Evolutionary conservation across 2,113 vertebrate species (phyloP).

Genomic region (Nycticryphes semicollaris): DNA sequence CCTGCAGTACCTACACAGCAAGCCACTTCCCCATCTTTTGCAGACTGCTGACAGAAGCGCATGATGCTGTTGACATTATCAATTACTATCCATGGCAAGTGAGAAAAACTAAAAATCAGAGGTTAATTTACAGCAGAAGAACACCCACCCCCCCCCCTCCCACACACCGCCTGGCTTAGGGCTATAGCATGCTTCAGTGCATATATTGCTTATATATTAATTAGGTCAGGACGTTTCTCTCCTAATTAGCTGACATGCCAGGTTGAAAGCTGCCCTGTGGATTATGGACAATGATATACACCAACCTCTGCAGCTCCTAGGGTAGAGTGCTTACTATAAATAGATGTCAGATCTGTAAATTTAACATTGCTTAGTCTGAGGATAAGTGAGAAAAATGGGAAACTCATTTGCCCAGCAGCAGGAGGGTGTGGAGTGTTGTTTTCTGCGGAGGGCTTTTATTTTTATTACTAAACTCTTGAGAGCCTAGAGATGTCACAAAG

Average conservation of each 20-base stretch:
- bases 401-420: slow-evolving; percentile 29
- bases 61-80: background rate
- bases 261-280: background rate
- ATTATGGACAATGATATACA: background rate
- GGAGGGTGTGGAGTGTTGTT: slow-evolving; percentile 55
- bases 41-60: rapidly evolving
- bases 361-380: slow-evolving; percentile 54
- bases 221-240: background rate
- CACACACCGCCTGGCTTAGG: background rate
- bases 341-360: slow-evolving; percentile 10
- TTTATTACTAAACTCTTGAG: slow-evolving; percentile 48
- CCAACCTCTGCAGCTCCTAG: background rate
- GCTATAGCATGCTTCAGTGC: background rate
- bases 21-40: background rate
- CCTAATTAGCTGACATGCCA: background rate
- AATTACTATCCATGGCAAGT: background rate
- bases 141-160: rapidly evolving
- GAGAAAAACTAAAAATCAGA: background rate
- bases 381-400: slow-evolving; percentile 48
- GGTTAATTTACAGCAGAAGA: background rate
- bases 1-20: background rate
- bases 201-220: background rate
- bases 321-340: slow-evolving; percentile 10
- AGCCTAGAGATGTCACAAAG: slow-evolving; percentile 43
- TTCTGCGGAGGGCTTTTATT: slow-evolving; percentile 35